Evolutionary conservation across 2,113 vertebrate species (phyloP), one percentile per base, ranked within the genome.

Genomic region (Cricetomys ansorgei): DNA sequence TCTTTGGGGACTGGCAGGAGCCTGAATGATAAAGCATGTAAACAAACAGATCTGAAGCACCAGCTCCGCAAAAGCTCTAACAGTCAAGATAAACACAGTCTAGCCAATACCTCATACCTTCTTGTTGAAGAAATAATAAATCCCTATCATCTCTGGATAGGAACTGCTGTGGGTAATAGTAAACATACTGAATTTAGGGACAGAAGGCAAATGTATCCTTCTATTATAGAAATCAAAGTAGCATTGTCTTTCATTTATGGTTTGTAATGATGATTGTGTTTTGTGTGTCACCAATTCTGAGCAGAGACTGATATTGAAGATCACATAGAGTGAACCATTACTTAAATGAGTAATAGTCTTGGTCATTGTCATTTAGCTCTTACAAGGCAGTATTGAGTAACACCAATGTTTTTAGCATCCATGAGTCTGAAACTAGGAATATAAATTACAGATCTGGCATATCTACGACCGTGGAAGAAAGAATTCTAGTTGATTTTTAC

Each of bases 311-410:
- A 85, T 86, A 25, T 21, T 31, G 73, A 83, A 83, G 65, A 1
- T 70, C n/a, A 65, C 13, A n/a, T 37, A 45, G 19, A 40, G 8
- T 67, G 50, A 92, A 64, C 21, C 5, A 57, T 87, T 50, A 45
- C n/a, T 96, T 69, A 92, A 91, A 65, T 37, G 77, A 11, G 11
- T 88, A 57, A 76, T 72, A 77, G 40, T 81, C 19, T 23, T 95
- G 6, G 62, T 62, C 48, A 62, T 40, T 21, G 53, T 70, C 7
- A 59, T 15, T 77, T 59, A 62, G 45, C 53, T 96, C 45, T 76
- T 55, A 45, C 90, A 75, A 87, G 81, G 3, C 5, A 19, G 5
- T 45, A 34, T 87, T 50, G 73, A 43, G 17, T 81, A 57, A 85
- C 2, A 45, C 81, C 11, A 62, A 10, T 92, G 27, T 95, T 97